Percentiles rank a stretch among this genome's conserved stretches.
Conservation (phyloP, 2,797 vertebrate genomes). For the Simalia tracyae region DNA sequence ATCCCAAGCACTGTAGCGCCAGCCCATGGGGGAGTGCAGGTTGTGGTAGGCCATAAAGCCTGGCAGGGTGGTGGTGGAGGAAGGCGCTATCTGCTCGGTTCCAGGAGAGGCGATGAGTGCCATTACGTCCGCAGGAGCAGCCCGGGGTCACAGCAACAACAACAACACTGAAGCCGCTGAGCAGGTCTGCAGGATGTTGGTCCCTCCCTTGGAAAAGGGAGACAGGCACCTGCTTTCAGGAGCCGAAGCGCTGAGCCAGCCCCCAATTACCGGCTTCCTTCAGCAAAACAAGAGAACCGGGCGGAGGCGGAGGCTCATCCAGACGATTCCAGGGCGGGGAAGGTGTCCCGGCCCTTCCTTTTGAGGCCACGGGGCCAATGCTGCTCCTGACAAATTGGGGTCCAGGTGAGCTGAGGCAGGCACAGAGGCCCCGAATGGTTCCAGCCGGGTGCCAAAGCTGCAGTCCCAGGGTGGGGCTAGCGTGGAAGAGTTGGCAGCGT, state of each 20-base stretch:
- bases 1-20: neutral
- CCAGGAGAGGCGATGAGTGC: neutral
- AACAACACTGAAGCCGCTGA: neutral
- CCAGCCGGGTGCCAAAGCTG: neutral
- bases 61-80: too few species aligned
- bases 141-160: neutral
- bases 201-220: neutral
- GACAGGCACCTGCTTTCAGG: neutral
- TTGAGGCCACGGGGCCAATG: neutral
- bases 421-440: too few species aligned
- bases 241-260: neutral
- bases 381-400: neutral
- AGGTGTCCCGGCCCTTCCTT: neutral
- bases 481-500: neutral
- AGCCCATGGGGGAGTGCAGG: accelerated
- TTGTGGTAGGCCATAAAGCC: too few species aligned
- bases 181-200: neutral
- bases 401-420: neutral
- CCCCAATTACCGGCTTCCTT: neutral
- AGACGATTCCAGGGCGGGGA: neutral
- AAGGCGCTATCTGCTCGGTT: neutral
- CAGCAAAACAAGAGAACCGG: neutral
- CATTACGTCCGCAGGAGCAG: neutral
- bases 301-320: accelerated
- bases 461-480: neutral